These are phyloP conservation scores for Drosophila mojavensis DNA, from an alignment of 1,140 invertebrate species.

Conservation along the genomic window DNA sequence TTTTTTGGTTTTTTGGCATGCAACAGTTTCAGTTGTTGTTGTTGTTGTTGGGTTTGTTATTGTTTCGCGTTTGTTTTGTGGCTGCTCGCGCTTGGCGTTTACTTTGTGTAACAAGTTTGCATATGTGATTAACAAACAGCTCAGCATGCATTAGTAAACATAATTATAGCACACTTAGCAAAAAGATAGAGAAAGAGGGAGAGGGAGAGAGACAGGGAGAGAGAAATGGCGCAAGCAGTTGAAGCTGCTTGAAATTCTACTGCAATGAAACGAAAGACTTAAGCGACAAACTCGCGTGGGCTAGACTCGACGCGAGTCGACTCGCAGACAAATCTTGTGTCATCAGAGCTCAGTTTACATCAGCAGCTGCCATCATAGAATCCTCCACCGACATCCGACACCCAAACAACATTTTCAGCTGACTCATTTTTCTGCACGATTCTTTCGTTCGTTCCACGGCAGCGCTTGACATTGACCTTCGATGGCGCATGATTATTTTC, in stretches of 20 bases:
- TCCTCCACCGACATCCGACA: neutral
- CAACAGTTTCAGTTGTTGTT: slow-evolving; percentile 33
- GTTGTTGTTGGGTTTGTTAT: slow-evolving; percentile 44
- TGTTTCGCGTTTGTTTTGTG: slow-evolving; percentile 51
- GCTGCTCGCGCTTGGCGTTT: slow-evolving; percentile 36
- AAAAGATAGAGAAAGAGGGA: neutral
- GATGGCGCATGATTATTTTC: slow-evolving; percentile 71
- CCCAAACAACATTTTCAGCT: slow-evolving; percentile 26
- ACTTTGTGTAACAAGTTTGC: slow-evolving; percentile 78
- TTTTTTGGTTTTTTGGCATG: slow-evolving; percentile 36
- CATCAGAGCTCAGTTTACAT: slow-evolving; percentile 32
- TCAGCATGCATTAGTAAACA: slow-evolving; percentile 72
- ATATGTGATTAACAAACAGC: slow-evolving; percentile 75
- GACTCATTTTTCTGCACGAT: slow-evolving; percentile 50
- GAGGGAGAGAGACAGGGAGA: slow-evolving; percentile 26
- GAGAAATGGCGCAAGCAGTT: slow-evolving; percentile 22
- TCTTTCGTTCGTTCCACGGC: neutral
- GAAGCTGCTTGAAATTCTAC: slow-evolving; percentile 49
- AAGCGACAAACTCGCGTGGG: slow-evolving; percentile 42
- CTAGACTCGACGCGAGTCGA: slow-evolving; percentile 4
- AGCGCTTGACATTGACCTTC: slow-evolving; percentile 64
- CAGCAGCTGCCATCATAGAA: slow-evolving; percentile 23
- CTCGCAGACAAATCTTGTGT: slow-evolving; percentile 4
- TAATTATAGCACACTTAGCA: slow-evolving; percentile 54
- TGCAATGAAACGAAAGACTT: slow-evolving; percentile 44